Percentiles rank a stretch among this genome's conserved stretches.
phyloP scores from a whole-genome alignment of 2,888 invertebrate genomes.

The Cosmorhoe ocellata region DNA sequence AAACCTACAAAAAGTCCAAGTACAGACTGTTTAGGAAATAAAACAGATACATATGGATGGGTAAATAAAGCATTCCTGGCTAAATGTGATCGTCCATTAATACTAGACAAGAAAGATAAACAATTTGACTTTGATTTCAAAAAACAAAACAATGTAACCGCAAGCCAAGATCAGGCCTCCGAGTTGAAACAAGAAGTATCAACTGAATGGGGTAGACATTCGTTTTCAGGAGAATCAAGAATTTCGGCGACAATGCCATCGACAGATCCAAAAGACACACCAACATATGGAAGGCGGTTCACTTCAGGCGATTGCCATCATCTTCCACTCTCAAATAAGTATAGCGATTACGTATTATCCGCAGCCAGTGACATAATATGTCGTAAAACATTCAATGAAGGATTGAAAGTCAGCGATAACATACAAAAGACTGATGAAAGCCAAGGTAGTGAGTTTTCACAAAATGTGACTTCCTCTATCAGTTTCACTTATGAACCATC shows the following conservation, averaged over 20 bases:
- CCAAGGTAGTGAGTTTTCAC: slow-evolving; percentile 78
- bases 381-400: slow-evolving; percentile 65
- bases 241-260: slow-evolving; percentile 61
- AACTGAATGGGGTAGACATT: slow-evolving; percentile 62
- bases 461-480: slow-evolving; percentile 77
- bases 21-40: slow-evolving; percentile 67
- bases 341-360: slow-evolving; percentile 68
- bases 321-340: slow-evolving; percentile 62
- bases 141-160: slow-evolving; percentile 49
- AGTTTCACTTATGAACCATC: slow-evolving; percentile 79
- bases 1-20: slow-evolving; percentile 67
- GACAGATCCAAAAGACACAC: slow-evolving; percentile 61
- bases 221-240: slow-evolving; percentile 68
- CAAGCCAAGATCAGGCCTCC: slow-evolving; percentile 41
- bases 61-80: slow-evolving; percentile 78
- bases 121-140: slow-evolving; percentile 48
- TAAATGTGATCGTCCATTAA: slow-evolving; percentile 58
- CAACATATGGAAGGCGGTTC: slow-evolving; percentile 57
- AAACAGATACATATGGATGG: slow-evolving; percentile 78
- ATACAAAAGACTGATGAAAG: slow-evolving; percentile 74
- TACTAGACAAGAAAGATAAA: slow-evolving; percentile 47
- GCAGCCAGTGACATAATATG: slow-evolving; percentile 67
- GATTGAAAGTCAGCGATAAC: slow-evolving; percentile 67
- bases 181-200: slow-evolving; percentile 46
- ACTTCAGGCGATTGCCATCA: slow-evolving; percentile 67